phyloP scores from a whole-genome alignment of 2,888 invertebrate species.

The Heliconius cydno region DNA sequence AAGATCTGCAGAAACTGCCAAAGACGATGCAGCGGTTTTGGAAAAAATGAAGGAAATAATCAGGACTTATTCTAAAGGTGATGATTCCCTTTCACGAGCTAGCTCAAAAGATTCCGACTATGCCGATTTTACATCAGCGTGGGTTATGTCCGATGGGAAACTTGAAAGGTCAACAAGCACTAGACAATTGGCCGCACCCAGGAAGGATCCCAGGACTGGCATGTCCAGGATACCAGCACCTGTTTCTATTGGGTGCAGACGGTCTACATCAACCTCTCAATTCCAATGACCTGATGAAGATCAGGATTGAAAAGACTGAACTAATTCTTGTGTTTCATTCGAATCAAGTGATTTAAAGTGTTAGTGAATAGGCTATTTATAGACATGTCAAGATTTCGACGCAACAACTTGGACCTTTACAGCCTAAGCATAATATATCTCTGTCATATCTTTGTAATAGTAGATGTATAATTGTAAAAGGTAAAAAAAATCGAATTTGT shows the following conservation, averaged over 20 bases:
- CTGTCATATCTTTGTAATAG: constrained; percentile 51
- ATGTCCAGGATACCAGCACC: constrained; percentile 78
- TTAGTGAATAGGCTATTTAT: constrained; percentile 39
- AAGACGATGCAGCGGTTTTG: constrained; percentile 88
- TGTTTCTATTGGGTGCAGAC: constrained; percentile 72
- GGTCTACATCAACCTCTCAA: constrained; percentile 77
- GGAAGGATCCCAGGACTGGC: constrained; percentile 75
- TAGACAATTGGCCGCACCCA: constrained; percentile 75
- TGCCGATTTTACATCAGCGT: constrained; percentile 87
- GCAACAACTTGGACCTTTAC: constrained; percentile 27
- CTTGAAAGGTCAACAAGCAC: constrained; percentile 84
- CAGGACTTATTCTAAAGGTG: constrained; percentile 76
- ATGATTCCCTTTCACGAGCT: constrained; percentile 76
- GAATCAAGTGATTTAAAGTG: constrained; percentile 47
- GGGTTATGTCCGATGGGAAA: constrained; percentile 89
- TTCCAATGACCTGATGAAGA: constrained; percentile 68
- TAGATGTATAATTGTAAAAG: constrained; percentile 43
- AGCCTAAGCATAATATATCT: constrained; percentile 41
- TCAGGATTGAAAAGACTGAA: constrained; percentile 52
- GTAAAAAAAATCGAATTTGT: constrained; percentile 43
- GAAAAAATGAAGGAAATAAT: constrained; percentile 88
- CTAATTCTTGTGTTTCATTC: constrained; percentile 39
- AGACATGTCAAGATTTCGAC: constrained; percentile 31
- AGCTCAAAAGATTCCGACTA: constrained; percentile 84
- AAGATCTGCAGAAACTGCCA: constrained; percentile 87